A percentile compares a stretch with the other conserved stretches of the same genome.
Conservation (phyloP, 2,113 vertebrate species). For the Chaetodon trifascialis region DNA sequence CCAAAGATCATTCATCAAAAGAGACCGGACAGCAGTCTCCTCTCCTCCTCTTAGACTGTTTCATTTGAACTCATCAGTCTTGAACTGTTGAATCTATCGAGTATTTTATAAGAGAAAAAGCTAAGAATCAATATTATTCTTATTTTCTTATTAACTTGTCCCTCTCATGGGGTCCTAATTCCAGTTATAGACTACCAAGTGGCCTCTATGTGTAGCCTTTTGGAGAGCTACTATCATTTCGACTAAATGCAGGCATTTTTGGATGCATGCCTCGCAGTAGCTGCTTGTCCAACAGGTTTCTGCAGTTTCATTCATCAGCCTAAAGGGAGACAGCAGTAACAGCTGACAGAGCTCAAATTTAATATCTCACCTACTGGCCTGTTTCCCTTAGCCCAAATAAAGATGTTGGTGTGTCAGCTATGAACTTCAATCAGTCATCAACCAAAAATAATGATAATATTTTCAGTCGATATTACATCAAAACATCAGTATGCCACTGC, state of each 20-base stretch:
- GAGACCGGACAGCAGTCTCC: no score
- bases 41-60: background rate
- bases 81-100: background rate
- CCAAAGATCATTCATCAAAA: no score
- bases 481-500: background rate
- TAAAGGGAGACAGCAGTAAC: slow-evolving; percentile 3
- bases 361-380: background rate
- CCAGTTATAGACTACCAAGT: no score
- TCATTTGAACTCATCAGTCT: background rate
- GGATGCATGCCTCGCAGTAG: slow-evolving; percentile 4
- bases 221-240: background rate
- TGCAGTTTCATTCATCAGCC: slow-evolving; percentile 30
- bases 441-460: background rate
- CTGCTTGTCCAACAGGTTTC: slow-evolving; percentile 67
- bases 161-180: no score
- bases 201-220: background rate
- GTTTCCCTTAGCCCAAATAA: background rate
- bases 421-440: background rate
- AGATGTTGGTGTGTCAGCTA: background rate
- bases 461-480: background rate
- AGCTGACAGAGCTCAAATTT: background rate
- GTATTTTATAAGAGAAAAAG: background rate
- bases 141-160: no score
- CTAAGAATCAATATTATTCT: no score
- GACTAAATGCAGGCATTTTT: background rate